Conservation (phyloP, 2,888 invertebrate species). For the Acanthopleura granulata region DNA sequence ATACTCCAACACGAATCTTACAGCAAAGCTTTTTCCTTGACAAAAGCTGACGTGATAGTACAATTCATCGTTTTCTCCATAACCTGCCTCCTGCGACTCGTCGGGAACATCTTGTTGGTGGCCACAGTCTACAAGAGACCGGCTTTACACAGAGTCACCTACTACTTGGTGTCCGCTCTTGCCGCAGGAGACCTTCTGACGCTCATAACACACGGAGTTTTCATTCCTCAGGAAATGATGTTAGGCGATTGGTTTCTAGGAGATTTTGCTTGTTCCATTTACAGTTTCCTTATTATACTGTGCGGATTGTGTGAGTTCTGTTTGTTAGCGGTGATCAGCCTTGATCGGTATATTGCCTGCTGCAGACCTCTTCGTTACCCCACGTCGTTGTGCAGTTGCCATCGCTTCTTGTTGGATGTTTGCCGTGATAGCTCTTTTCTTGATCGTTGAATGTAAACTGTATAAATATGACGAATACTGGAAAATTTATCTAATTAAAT, state of each 20-base stretch:
- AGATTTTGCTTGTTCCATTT: not conserved
- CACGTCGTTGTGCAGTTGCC: not conserved
- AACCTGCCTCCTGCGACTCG: too few species aligned
- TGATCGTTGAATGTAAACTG: not conserved
- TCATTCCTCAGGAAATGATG: not conserved
- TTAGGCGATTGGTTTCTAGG: not conserved
- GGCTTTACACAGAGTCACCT: not conserved
- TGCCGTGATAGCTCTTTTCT: not conserved
- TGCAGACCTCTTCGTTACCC: not conserved
- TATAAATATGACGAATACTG: not conserved
- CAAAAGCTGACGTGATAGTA: too few species aligned
- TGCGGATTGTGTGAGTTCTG: not conserved
- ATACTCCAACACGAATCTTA: too few species aligned
- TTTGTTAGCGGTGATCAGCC: not conserved
- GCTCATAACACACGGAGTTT: not conserved
- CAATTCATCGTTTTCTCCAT: too few species aligned
- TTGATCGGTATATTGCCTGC: not conserved
- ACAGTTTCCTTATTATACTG: not conserved
- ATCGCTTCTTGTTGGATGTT: not conserved
- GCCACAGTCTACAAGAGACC: not conserved
- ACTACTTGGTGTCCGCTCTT: not conserved
- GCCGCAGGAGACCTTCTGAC: not conserved
- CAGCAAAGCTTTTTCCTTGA: too few species aligned
- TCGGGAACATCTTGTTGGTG: not conserved
- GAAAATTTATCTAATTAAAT: not conserved